These are phyloP conservation scores for Brachyhypopomus gauderio DNA, from an alignment of 2,113 vertebrate genomes.

Conservation along the genomic window DNA sequence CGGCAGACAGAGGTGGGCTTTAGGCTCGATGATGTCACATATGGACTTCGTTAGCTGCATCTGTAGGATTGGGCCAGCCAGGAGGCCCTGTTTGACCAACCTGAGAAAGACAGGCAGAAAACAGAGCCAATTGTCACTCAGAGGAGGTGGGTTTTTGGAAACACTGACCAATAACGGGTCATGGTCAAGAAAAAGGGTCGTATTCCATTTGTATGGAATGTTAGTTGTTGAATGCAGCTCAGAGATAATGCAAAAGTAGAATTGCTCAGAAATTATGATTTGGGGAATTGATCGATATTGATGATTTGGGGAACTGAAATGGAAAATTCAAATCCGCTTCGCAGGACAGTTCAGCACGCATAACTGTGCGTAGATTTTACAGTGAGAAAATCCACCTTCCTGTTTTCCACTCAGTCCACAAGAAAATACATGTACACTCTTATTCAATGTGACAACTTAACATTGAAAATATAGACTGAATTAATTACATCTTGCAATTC, in stretches of 20 bases:
- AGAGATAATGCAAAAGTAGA: background rate
- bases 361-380: too few species aligned
- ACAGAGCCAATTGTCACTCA: slow-evolving; percentile 18
- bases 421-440: too few species aligned
- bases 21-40: background rate
- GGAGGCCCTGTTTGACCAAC: slow-evolving; percentile 8
- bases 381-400: too few species aligned
- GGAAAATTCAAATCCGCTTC: background rate
- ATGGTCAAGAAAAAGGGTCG: slow-evolving; percentile 1
- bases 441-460: too few species aligned
- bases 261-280: background rate
- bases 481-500: too few species aligned
- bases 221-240: background rate
- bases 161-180: slow-evolving; percentile 23
- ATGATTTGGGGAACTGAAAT: background rate
- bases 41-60: too few species aligned
- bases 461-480: too few species aligned
- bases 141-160: slow-evolving; percentile 26
- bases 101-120: slow-evolving; percentile 1
- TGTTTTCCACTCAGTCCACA: too few species aligned
- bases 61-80: background rate
- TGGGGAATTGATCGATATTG: too few species aligned
- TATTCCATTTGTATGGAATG: slow-evolving; percentile 5
- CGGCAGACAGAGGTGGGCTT: background rate
- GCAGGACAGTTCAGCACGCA: background rate